Conservation (phyloP, 92 coral and sea anemone genomes). For the Phenganax marumi region DNA sequence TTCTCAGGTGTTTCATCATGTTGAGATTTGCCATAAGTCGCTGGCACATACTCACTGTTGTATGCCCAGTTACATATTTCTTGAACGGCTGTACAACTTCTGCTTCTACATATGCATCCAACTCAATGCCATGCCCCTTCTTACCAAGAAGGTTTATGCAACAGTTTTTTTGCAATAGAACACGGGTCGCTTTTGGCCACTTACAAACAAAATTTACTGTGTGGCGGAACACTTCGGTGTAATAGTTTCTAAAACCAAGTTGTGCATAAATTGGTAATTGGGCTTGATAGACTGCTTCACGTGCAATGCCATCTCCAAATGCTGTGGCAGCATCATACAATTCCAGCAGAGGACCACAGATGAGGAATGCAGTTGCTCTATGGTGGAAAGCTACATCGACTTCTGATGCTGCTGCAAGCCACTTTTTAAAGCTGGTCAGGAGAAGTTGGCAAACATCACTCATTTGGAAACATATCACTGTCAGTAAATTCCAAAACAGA, state of each 20-base stretch:
- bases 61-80: slow-evolving; percentile 31
- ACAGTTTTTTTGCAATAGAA: slow-evolving; percentile 31
- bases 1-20: slow-evolving; percentile 14
- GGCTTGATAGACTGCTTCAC: slow-evolving; percentile 34
- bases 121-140: slow-evolving; percentile 42
- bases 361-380: background rate
- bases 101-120: slow-evolving; percentile 37
- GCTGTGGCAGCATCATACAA: slow-evolving; percentile 16
- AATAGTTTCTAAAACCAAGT: slow-evolving; percentile 40
- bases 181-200: slow-evolving; percentile 30
- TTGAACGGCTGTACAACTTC: slow-evolving; percentile 39
- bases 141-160: slow-evolving; percentile 34
- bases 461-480: background rate
- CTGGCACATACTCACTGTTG: slow-evolving; percentile 36
- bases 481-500: background rate
- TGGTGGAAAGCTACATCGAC: background rate
- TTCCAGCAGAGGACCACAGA: background rate
- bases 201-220: slow-evolving; percentile 6
- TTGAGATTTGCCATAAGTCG: slow-evolving; percentile 31
- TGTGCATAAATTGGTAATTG: slow-evolving; percentile 30
- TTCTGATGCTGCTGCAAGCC: background rate
- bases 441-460: background rate
- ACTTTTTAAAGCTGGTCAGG: background rate
- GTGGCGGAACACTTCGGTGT: slow-evolving; percentile 33
- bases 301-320: slow-evolving; percentile 27